phyloP scores from a whole-genome alignment of 2,113 vertebrate species.

The Gulo gulo region DNA sequence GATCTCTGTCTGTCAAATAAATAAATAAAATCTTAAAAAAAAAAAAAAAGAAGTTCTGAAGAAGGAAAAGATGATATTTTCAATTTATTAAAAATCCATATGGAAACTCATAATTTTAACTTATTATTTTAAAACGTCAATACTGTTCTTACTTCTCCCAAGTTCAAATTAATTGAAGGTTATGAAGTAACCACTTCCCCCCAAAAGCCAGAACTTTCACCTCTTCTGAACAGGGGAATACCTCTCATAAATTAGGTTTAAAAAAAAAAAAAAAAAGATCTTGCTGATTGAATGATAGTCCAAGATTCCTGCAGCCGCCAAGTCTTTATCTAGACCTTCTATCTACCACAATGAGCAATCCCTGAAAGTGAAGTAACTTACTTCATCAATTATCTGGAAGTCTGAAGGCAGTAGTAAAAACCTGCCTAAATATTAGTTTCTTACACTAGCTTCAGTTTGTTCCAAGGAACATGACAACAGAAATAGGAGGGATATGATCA shows the following conservation, averaged over 20 bases:
- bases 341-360: slow-evolving; percentile 22
- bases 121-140: slow-evolving; percentile 36
- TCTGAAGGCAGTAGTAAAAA: background rate
- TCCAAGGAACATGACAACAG: background rate
- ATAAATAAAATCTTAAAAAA: too few relatives aligned
- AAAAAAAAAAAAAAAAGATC: background rate
- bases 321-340: background rate
- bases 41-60: background rate
- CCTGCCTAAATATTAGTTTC: background rate
- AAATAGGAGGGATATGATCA: background rate
- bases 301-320: background rate
- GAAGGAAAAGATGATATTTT: too few relatives aligned
- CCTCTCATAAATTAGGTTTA: slow-evolving; percentile 51
- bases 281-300: background rate
- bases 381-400: slow-evolving; percentile 7
- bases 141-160: slow-evolving; percentile 33
- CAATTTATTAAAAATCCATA: slow-evolving; percentile 14
- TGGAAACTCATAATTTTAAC: background rate
- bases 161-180: slow-evolving; percentile 54
- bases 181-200: slow-evolving; percentile 66
- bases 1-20: too few relatives aligned
- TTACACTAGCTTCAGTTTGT: background rate
- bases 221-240: slow-evolving; percentile 52
- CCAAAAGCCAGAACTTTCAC: slow-evolving; percentile 62
- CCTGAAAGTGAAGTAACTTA: background rate